phyloP scores from a whole-genome alignment of 2,888 invertebrate species.

The Lymantria dispar region DNA sequence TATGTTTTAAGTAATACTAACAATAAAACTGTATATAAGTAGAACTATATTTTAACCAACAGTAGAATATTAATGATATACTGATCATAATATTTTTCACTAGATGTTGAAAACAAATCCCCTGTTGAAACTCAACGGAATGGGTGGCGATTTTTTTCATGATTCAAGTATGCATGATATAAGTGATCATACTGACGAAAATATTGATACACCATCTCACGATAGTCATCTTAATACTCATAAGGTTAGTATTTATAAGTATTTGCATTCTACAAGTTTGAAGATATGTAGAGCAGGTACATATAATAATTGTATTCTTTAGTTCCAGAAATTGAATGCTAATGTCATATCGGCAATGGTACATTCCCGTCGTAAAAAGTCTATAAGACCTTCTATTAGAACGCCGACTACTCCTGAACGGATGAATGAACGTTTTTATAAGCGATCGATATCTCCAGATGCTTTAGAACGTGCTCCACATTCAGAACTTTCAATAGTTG shows the following conservation, averaged over 20 bases:
- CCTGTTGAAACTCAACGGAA: constrained; percentile 56
- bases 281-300: no score
- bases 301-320: constrained; percentile 1
- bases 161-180: constrained; percentile 68
- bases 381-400: constrained; percentile 53
- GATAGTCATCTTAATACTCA: constrained; percentile 54
- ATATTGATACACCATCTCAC: constrained; percentile 56
- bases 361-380: constrained; percentile 68
- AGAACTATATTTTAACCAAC: no score
- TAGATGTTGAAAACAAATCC: constrained; percentile 75
- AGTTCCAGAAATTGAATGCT: constrained; percentile 68
- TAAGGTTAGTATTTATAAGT: constrained; percentile 40
- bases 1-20: no score
- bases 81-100: constrained; percentile 19
- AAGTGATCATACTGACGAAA: constrained; percentile 46
- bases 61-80: no score
- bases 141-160: constrained; percentile 55
- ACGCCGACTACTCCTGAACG: constrained; percentile 52
- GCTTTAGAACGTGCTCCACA: constrained; percentile 72
- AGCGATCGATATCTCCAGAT: constrained; percentile 69
- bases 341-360: constrained; percentile 72
- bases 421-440: constrained; percentile 56
- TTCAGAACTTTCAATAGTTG: constrained; percentile 73
- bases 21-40: no score
- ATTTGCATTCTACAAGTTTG: neutral